Base-by-base conservation (phyloP, 1,140 invertebrate species). In the Mactra quadrangularis region DNA sequence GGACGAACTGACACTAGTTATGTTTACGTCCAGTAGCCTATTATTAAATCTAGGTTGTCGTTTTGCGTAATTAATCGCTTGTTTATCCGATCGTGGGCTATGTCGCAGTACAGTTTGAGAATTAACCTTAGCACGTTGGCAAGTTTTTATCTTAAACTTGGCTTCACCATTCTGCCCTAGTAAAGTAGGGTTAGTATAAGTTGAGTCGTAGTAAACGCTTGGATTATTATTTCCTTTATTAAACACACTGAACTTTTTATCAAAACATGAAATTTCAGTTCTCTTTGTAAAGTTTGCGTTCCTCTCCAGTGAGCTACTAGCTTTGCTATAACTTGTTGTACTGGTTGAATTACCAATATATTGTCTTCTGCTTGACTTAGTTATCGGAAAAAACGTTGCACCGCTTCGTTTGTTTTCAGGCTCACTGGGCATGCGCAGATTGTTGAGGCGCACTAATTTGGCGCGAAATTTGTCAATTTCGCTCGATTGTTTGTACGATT, bases 371-470 rank as follows among this genome's bases (percentile, higher is more conserved):
- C 22, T 15, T 52, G 60, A 47, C 59, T 62, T 52, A 27, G 62
- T 31, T 78, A 78, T 78, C 47, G 76, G 76, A 78, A 66, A 66
- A 78, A 33, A 59, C 31, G 33, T 41, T n/a, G 60, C 33, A 68
- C 52, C 64, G 22, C 41, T 68, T 38, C 45, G 38, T 33, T 41
- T 64, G 22, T 52, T 15, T 38, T 45, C 47, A 22, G 29, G 13
- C 53, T 47, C 53, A 29, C 29, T 47, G 45, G 62, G 25, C 76
- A 68, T 78, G 76, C 76, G 76, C 76, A 78, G 76, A 38, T 52
- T 66, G 33, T 68, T 77, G 19, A 78, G 57, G 15, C 64, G 60
- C 22, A 78, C 31, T 41, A 78, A 41, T 19, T 59, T 52, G 7
- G 45, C 31, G 45, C 76, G 76, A 45, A 78, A 45, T 68, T 68